These are phyloP conservation scores for Takifugu rubripes DNA, from an alignment of 2,797 vertebrate genomes.

Conservation along the genomic window DNA sequence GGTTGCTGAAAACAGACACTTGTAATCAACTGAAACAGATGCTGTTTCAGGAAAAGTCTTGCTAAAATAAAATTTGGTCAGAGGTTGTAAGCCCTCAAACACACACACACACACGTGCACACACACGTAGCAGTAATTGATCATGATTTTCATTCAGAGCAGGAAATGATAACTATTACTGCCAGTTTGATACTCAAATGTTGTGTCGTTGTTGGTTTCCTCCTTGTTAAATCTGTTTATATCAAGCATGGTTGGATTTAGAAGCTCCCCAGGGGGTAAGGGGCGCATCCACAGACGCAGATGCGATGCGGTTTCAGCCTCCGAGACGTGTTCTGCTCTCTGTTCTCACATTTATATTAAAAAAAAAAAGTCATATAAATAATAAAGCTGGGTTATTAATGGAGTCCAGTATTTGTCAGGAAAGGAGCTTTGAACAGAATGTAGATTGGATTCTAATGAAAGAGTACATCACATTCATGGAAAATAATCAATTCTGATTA, in stretches of 20 bases:
- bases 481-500: background rate
- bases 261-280: background rate
- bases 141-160: background rate
- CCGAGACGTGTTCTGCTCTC: background rate
- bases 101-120: background rate
- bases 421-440: background rate
- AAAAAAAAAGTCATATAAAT: background rate
- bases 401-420: background rate
- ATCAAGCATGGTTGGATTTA: slow-evolving; percentile 6
- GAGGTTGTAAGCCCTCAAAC: too few species aligned
- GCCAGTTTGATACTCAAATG: background rate
- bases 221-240: slow-evolving; percentile 10
- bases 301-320: background rate
- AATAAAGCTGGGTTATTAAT: background rate
- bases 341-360: too few species aligned
- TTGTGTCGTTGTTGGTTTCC: background rate
- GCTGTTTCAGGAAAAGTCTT: slow-evolving; percentile 8
- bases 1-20: slow-evolving; percentile 7
- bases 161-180: background rate
- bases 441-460: background rate
- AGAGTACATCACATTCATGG: background rate
- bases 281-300: background rate
- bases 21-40: background rate
- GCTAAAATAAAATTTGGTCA: background rate
- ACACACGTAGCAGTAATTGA: slow-evolving; percentile 5